phyloP scores from a whole-genome alignment of 2,113 vertebrate species.

The Panthera leo region DNA sequence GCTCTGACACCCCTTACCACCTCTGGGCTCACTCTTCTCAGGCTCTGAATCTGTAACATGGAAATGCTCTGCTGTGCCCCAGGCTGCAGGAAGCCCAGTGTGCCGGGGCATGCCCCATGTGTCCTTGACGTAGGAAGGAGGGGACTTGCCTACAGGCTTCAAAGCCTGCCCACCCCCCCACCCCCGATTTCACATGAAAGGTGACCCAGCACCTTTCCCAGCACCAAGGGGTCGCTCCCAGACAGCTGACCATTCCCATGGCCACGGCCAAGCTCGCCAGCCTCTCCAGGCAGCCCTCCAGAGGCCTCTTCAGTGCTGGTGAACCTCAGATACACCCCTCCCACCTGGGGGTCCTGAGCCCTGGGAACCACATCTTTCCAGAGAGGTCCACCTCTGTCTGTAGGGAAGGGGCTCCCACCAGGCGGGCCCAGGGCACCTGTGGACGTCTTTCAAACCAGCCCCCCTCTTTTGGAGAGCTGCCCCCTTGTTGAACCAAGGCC shows the following conservation, averaged over 20 bases:
- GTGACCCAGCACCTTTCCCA: background rate
- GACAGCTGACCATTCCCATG: background rate
- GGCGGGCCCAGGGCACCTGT: background rate
- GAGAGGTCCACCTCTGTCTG: background rate
- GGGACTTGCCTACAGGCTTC: background rate
- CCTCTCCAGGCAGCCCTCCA: background rate
- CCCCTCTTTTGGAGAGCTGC: background rate
- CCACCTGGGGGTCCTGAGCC: background rate
- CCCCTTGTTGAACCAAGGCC: background rate
- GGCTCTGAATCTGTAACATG: background rate
- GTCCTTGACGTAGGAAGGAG: too few relatives aligned
- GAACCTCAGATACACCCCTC: background rate
- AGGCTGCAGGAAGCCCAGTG: background rate
- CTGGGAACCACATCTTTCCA: accelerated
- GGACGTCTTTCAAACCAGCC: background rate
- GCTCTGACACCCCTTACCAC: background rate
- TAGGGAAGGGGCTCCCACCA: background rate
- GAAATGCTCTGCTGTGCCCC: background rate
- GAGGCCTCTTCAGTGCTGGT: background rate
- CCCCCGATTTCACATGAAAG: background rate
- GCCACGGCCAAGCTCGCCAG: background rate
- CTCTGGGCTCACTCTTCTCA: background rate
- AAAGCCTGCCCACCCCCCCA: background rate
- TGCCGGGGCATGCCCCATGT: accelerated
- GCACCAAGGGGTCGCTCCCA: background rate